Conservation (phyloP, 1,140 invertebrate genomes). For the Hyles euphorbiae region DNA sequence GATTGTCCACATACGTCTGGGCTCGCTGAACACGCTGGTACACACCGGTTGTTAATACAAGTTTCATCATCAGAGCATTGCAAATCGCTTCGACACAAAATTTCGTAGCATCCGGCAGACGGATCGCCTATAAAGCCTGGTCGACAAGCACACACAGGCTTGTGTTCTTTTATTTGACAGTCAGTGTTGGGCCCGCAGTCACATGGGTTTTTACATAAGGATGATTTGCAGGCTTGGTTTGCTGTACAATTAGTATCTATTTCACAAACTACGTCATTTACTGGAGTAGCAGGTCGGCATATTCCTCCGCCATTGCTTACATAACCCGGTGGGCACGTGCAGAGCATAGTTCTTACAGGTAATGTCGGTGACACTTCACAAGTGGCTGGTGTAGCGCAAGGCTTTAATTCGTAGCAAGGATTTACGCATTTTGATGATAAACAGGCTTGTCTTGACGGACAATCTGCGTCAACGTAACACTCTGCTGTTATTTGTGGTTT, state of each 20-base stretch:
- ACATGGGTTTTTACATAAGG: conserved; percentile 88
- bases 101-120: conserved; percentile 83
- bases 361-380: conserved; percentile 88
- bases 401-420: conserved; percentile 86
- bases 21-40: conserved; percentile 84
- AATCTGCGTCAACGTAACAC: conserved; percentile 88
- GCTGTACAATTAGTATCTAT: conserved; percentile 85
- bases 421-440: conserved; percentile 88
- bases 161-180: conserved; percentile 87
- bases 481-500: conserved; percentile 82
- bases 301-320: conserved; percentile 88
- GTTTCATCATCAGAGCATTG: conserved; percentile 86
- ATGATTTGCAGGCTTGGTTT: conserved; percentile 86
- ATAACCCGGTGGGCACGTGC: conserved; percentile 91
- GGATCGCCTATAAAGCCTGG: conserved; percentile 89
- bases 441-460: conserved; percentile 86
- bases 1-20: conserved; percentile 81
- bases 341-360: conserved; percentile 92
- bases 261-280: conserved; percentile 81
- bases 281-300: conserved; percentile 82
- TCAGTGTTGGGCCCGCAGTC: conserved; percentile 87
- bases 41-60: conserved; percentile 87
- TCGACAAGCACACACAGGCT: conserved; percentile 88
- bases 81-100: conserved; percentile 83
- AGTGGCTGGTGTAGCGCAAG: conserved; percentile 86